A percentile compares a stretch with the other conserved stretches of the same genome.
phyloP scores from a whole-genome alignment of 37 sponge, comb jelly and placozoan species.

The Cliona cf. orientalis region DNA sequence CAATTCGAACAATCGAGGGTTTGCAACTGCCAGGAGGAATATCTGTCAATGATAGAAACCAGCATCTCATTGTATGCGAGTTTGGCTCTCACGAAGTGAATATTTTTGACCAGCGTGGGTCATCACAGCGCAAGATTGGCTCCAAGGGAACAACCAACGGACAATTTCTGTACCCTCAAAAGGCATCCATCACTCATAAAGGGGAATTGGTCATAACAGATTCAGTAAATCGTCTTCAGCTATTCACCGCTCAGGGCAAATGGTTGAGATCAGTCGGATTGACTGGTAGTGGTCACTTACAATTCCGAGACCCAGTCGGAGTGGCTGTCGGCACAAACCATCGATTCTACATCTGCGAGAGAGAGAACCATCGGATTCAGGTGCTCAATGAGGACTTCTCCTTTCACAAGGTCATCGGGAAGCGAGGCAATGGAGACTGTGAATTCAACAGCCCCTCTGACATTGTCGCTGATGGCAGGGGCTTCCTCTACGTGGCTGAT shows the following conservation, averaged over 20 bases:
- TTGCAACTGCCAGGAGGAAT: constrained; percentile 20
- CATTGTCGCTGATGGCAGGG: not conserved
- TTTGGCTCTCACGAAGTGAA: constrained; percentile 25
- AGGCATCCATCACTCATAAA: not conserved
- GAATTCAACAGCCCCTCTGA: constrained; percentile 33
- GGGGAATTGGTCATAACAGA: constrained; percentile 17
- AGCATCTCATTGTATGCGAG: constrained; percentile 13
- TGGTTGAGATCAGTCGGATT: constrained; percentile 17
- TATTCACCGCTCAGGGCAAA: constrained; percentile 6
- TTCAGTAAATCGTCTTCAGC: constrained; percentile 16
- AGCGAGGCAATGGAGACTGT: constrained; percentile 3
- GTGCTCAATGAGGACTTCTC: constrained; percentile 16
- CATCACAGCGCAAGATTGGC: not conserved
- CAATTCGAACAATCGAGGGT: constrained; percentile 14
- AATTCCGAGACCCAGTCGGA: constrained; percentile 23
- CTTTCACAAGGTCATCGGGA: constrained; percentile 5
- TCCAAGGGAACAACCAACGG: constrained; percentile 17
- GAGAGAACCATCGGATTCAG: constrained; percentile 21
- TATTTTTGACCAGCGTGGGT: constrained; percentile 3
- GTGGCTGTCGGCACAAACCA: constrained; percentile 4
- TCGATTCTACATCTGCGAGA: constrained; percentile 12
- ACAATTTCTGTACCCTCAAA: constrained; percentile 29
- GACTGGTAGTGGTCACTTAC: constrained; percentile 1
- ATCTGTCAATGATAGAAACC: not conserved
- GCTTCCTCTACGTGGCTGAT: constrained; percentile 24